Conservation (phyloP, 1,140 invertebrate genomes). For the Sarcophaga peregrina region DNA sequence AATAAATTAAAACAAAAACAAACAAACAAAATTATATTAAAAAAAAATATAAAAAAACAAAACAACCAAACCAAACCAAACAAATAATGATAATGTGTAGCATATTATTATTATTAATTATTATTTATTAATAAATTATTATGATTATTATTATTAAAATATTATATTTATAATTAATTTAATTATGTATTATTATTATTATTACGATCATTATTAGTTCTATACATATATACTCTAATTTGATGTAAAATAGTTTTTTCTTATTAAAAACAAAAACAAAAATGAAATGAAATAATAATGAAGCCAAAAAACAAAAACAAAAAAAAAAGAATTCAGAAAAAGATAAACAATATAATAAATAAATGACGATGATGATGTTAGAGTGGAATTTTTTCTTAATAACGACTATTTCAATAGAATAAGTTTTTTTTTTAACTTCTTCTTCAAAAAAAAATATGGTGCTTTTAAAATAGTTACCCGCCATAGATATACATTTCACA, state of each 20-base stretch:
- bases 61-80: not conserved
- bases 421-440: too few species aligned
- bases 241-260: slow-evolving; percentile 47
- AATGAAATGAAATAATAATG: slow-evolving; percentile 17
- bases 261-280: slow-evolving; percentile 42
- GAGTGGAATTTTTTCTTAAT: slow-evolving; percentile 6
- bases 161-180: slow-evolving; percentile 45
- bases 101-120: slow-evolving; percentile 44
- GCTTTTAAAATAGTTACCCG: too few species aligned
- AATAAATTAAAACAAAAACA: slow-evolving; percentile 8
- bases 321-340: not conserved
- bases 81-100: slow-evolving; percentile 37
- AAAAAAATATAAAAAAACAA: not conserved
- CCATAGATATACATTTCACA: too few species aligned
- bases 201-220: slow-evolving; percentile 35
- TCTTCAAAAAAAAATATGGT: too few species aligned
- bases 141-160: slow-evolving; percentile 43
- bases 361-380: slow-evolving; percentile 19
- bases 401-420: too few species aligned
- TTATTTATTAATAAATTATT: slow-evolving; percentile 42
- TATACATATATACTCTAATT: slow-evolving; percentile 42
- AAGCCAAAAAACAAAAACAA: slow-evolving; percentile 17
- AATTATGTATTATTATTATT: slow-evolving; percentile 20
- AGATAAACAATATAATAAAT: slow-evolving; percentile 14
- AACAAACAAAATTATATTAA: too few species aligned